Conservation (phyloP, 2,113 vertebrate species). For the Halcyon senegalensis region DNA sequence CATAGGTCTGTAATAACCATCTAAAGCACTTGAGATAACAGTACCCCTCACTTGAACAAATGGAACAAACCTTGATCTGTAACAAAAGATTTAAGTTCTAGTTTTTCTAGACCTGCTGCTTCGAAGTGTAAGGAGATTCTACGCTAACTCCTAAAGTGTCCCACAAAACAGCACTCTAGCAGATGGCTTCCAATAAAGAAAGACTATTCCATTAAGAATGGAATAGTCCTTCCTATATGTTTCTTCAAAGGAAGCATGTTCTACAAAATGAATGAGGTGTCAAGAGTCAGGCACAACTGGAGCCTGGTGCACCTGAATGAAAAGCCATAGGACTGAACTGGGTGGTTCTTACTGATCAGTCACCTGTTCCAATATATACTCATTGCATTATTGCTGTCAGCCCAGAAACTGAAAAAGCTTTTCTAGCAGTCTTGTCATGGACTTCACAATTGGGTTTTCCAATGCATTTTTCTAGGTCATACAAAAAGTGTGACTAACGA, state of each 20-base stretch:
- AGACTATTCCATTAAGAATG: background rate
- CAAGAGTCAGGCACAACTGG: background rate
- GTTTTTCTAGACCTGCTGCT: background rate
- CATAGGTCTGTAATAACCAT: background rate
- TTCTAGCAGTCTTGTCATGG: background rate
- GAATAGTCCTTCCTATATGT: rapidly evolving
- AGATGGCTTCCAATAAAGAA: background rate
- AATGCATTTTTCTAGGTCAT: background rate
- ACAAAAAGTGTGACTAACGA: background rate
- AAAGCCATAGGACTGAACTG: background rate
- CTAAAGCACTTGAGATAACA: background rate
- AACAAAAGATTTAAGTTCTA: background rate
- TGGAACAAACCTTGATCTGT: background rate
- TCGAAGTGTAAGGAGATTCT: background rate
- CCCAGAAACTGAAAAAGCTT: background rate
- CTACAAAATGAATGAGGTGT: background rate
- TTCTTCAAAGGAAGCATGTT: background rate
- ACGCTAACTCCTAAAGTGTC: background rate
- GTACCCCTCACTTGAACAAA: background rate
- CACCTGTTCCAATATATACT: background rate
- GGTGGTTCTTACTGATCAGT: background rate
- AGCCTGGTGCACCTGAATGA: background rate
- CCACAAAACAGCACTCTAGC: background rate
- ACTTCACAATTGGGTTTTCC: background rate
- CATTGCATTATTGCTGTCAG: background rate